Evolutionary conservation across 2,113 vertebrate species (phyloP).

Genomic region (Crocuta crocuta): DNA sequence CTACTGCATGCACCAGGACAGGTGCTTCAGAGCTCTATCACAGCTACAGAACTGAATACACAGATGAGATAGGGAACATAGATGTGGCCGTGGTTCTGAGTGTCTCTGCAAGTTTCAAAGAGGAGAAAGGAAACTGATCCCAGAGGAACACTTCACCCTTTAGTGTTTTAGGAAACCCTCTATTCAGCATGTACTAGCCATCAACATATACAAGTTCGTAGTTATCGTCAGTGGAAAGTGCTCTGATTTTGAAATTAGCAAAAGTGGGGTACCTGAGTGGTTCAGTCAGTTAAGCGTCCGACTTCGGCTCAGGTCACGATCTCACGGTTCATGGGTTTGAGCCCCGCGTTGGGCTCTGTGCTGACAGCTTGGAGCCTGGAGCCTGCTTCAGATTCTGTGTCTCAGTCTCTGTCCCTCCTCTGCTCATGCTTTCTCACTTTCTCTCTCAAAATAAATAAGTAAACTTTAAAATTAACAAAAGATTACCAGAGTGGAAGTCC

Average conservation of each 20-base stretch:
- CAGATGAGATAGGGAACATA: not conserved
- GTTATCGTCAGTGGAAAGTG: not conserved
- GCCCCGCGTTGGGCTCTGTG: too few relatives aligned
- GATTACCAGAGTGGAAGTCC: not conserved
- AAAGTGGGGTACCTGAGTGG: not conserved
- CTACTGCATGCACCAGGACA: not conserved
- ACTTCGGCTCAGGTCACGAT: too few relatives aligned
- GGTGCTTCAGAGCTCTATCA: not conserved
- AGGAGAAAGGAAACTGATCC: not conserved
- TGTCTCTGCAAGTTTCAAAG: not conserved
- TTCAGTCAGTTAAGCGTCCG: too few relatives aligned
- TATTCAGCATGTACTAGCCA: not conserved
- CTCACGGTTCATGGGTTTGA: too few relatives aligned
- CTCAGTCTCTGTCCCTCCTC: too few relatives aligned
- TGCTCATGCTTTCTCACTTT: too few relatives aligned
- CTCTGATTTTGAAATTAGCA: constrained; percentile 24
- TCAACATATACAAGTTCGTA: not conserved
- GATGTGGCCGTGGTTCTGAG: not conserved
- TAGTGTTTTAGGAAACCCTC: not conserved
- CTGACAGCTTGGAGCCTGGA: too few relatives aligned
- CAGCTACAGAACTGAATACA: not conserved
- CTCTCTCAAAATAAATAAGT: too few relatives aligned
- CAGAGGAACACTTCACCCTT: not conserved
- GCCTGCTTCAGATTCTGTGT: too few relatives aligned
- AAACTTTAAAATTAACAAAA: constrained; percentile 26